phyloP scores from a whole-genome alignment of 2,113 vertebrate species.

The Cepphus grylle region DNA sequence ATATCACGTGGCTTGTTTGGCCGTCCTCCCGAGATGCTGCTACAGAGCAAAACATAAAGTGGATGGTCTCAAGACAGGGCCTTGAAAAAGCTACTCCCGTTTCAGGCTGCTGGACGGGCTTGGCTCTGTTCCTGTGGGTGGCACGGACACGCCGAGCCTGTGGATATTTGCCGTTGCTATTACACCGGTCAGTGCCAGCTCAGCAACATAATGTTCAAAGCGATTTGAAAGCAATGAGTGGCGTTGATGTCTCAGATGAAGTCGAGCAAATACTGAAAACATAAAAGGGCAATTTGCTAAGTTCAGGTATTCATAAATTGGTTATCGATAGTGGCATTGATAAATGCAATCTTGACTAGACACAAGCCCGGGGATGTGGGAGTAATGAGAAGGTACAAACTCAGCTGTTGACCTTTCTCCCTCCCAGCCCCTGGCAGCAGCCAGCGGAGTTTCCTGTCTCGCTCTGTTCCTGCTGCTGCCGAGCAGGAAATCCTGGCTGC shows the following conservation, averaged over 20 bases:
- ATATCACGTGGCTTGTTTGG: background rate
- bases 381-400: conserved; percentile 13
- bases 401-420: conserved; percentile 24
- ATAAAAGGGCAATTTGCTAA: background rate
- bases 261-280: background rate
- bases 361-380: background rate
- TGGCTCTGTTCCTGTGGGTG: background rate
- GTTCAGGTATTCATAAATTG: background rate
- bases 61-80: background rate
- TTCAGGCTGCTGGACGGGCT: background rate
- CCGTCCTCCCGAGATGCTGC: background rate
- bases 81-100: background rate
- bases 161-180: background rate
- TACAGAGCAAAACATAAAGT: background rate
- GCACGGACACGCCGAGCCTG: fast-evolving
- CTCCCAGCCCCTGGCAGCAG: conserved; percentile 14
- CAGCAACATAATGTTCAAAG: background rate
- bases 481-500: conserved; percentile 67
- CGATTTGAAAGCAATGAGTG: background rate
- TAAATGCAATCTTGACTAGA: background rate
- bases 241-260: background rate
- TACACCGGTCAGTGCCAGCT: background rate
- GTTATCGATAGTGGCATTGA: background rate
- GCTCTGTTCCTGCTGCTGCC: conserved; percentile 29
- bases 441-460: conserved; percentile 49